phyloP scores from a whole-genome alignment of 2,113 vertebrate species.

The Macquaria australasica region DNA sequence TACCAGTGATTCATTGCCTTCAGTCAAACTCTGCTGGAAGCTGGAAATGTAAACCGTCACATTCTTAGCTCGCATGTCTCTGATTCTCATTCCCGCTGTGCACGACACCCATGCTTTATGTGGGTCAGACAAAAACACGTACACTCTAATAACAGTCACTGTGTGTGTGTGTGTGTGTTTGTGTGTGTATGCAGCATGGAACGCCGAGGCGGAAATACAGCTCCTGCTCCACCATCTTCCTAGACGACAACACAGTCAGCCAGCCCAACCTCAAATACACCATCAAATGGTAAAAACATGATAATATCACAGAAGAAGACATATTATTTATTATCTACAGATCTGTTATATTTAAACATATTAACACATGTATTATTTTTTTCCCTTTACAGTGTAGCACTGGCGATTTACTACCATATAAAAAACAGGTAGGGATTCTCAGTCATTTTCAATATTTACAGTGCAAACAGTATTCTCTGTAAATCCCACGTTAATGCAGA shows the following conservation, averaged over 20 bases:
- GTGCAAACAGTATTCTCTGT: background rate
- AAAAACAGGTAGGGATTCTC: conserved; percentile 93
- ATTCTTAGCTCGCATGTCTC: background rate
- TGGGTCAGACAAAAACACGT: conserved; percentile 48
- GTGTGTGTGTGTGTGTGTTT: conserved; percentile 31
- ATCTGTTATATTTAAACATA: background rate
- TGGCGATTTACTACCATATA: conserved; percentile 99
- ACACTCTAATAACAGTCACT: conserved; percentile 45
- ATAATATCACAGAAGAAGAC: background rate
- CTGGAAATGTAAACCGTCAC: background rate
- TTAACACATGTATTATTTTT: background rate
- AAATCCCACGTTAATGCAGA: background rate
- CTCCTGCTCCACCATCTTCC: conserved; percentile 97
- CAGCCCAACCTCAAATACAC: conserved; percentile 99
- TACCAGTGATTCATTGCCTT: background rate
- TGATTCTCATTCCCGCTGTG: background rate
- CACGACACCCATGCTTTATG: conserved; percentile 6
- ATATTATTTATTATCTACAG: background rate
- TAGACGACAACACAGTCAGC: conserved; percentile 98
- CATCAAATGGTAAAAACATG: conserved; percentile 92
- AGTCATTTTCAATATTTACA: background rate
- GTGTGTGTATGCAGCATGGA: conserved; percentile 84
- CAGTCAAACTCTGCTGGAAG: background rate
- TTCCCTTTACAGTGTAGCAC: conserved; percentile 88
- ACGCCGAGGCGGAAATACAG: conserved; percentile 92